phyloP scores from a whole-genome alignment of 2,113 vertebrate genomes.

The Oenanthe melanoleuca region DNA sequence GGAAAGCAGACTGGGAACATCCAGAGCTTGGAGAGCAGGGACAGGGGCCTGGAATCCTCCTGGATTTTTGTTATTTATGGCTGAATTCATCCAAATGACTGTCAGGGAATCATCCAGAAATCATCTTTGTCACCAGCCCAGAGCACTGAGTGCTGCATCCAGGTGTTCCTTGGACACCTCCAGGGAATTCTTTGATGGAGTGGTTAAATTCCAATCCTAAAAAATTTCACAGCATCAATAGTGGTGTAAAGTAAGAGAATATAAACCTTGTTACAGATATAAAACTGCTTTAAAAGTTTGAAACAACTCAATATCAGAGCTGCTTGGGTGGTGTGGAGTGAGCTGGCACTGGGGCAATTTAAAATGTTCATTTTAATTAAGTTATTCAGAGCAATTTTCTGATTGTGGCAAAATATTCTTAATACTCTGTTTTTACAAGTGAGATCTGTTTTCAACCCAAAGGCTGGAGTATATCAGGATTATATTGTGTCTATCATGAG shows the following conservation, averaged over 20 bases:
- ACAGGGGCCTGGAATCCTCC: background rate
- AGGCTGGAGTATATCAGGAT: background rate
- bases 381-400: background rate
- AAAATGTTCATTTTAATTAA: background rate
- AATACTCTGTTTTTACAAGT: background rate
- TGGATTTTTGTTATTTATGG: background rate
- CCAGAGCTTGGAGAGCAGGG: background rate
- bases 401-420: background rate
- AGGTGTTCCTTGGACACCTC: background rate
- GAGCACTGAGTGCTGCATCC: background rate
- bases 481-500: background rate
- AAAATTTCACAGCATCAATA: background rate
- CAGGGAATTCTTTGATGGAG: background rate
- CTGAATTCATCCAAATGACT: background rate
- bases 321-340: background rate
- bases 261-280: accelerated
- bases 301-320: background rate
- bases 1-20: background rate
- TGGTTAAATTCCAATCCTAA: background rate
- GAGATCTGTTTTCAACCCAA: background rate
- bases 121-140: background rate
- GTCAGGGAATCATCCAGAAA: background rate
- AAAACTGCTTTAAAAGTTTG: background rate
- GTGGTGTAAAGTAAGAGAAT: no score
- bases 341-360: background rate